Conservation (phyloP, 2,888 invertebrate genomes). For the Lysandra bellargus region DNA sequence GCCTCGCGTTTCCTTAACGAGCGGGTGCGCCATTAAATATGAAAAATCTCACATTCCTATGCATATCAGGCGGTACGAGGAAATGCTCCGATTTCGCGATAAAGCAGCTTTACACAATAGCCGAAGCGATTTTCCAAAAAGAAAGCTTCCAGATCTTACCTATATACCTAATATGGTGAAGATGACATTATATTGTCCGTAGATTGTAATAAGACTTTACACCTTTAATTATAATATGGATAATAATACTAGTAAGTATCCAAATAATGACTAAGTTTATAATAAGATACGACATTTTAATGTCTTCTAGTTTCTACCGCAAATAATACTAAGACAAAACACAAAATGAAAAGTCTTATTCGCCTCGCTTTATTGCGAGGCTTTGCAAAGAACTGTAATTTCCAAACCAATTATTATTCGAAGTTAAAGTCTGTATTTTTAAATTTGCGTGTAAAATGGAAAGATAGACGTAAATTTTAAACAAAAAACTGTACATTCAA, state of each 20-base stretch:
- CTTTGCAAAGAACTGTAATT: not conserved
- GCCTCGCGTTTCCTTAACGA: constrained; percentile 74
- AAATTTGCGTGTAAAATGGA: not conserved
- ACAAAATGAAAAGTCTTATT: not conserved
- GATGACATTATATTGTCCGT: not conserved
- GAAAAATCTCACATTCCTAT: constrained; percentile 51
- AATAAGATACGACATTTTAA: not conserved
- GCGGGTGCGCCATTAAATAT: constrained; percentile 60
- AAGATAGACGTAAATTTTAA: constrained; percentile 20
- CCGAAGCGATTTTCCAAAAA: not conserved
- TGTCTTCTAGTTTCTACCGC: not conserved
- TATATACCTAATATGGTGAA: not conserved
- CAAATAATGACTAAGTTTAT: not conserved
- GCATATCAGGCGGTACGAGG: constrained; percentile 39
- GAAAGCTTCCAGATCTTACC: not conserved
- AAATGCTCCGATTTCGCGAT: not conserved
- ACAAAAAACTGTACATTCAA: constrained; percentile 29
- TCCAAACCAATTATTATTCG: not conserved
- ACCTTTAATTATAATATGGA: too few species aligned
- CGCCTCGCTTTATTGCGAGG: not conserved
- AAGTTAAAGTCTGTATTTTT: not conserved
- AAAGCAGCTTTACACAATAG: not conserved
- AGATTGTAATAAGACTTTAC: too few species aligned
- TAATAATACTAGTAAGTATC: not conserved
- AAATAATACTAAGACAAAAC: not conserved